Percentiles rank a stretch among this genome's conserved stretches.
Conservation (phyloP, 2,888 invertebrate genomes). For the Cryptophagus acutangulus region DNA sequence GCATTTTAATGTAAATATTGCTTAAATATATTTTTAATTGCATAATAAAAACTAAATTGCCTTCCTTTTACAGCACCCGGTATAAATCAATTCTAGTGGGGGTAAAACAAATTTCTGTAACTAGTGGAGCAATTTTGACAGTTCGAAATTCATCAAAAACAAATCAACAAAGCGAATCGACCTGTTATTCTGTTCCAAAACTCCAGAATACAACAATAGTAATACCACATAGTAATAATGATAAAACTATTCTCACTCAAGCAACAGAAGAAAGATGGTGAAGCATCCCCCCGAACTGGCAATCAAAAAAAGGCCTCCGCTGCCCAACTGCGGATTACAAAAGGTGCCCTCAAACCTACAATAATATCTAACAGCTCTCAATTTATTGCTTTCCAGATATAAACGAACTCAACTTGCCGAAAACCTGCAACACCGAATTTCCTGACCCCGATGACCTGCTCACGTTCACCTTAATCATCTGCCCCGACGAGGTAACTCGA, state of each 20-base stretch:
- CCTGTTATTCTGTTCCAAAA: no score
- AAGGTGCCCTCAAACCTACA: slow-evolving; percentile 60
- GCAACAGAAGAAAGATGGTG: slow-evolving; percentile 97
- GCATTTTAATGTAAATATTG: no score
- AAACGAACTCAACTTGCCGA: slow-evolving; percentile 93
- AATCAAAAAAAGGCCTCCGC: slow-evolving; percentile 92
- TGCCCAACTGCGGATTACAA: slow-evolving; percentile 94
- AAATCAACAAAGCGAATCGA: no score
- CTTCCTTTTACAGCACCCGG: no score
- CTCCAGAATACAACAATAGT: no score
- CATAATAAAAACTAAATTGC: no score
- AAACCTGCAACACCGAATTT: slow-evolving; percentile 93
- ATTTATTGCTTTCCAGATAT: slow-evolving; percentile 77
- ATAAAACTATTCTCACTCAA: slow-evolving; percentile 97
- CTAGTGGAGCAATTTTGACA: no score
- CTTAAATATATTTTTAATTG: no score
- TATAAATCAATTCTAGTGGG: no score
- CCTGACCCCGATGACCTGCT: slow-evolving; percentile 95
- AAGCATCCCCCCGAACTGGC: slow-evolving; percentile 68
- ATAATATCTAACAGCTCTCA: not conserved
- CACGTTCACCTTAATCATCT: slow-evolving; percentile 92
- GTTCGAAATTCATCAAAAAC: no score
- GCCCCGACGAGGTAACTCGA: slow-evolving; percentile 78
- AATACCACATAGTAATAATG: slow-evolving; percentile 69
- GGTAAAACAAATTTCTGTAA: no score